Evolutionary conservation across 1,140 invertebrate genomes (phyloP).

Genomic region (Eumeta japonica): DNA sequence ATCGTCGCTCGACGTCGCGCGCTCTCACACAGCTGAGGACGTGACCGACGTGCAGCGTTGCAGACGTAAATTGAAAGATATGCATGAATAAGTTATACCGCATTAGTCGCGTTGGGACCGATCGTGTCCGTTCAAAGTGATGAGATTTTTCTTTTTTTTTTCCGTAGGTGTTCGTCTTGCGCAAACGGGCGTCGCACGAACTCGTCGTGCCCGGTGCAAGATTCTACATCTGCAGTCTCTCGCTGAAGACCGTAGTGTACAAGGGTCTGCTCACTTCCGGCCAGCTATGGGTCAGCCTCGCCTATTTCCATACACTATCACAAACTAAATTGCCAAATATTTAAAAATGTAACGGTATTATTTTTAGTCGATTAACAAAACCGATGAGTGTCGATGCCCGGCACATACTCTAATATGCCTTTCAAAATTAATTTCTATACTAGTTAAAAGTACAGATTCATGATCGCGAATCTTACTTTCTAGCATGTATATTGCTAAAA

Average conservation of each 20-base stretch:
- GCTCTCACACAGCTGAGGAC: conserved; percentile 20
- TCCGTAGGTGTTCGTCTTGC: conserved; percentile 81
- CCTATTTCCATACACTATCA: neutral
- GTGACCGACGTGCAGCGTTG: conserved; percentile 20
- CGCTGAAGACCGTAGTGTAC: conserved; percentile 88
- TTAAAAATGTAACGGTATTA: no score
- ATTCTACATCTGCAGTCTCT: conserved; percentile 97
- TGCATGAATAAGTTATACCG: neutral
- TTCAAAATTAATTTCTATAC: no score
- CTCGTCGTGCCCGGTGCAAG: conserved; percentile 79
- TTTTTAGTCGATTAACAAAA: no score
- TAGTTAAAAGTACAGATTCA: no score
- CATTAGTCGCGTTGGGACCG: no score
- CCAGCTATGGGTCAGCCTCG: conserved; percentile 84
- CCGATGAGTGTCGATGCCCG: no score
- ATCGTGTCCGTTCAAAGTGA: no score
- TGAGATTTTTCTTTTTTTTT: no score
- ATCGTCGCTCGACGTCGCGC: conserved; percentile 27
- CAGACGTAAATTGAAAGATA: conserved; percentile 36
- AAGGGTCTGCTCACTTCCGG: conserved; percentile 96
- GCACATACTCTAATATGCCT: no score
- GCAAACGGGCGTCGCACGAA: conserved; percentile 89
- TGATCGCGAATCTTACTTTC: no score
- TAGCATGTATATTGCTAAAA: no score
- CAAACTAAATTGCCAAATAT: no score